A percentile compares a stretch with the other conserved stretches of the same genome.
Evolutionary conservation across 2,888 invertebrate species (phyloP).

Genomic region (Heliconius charithonia): DNA sequence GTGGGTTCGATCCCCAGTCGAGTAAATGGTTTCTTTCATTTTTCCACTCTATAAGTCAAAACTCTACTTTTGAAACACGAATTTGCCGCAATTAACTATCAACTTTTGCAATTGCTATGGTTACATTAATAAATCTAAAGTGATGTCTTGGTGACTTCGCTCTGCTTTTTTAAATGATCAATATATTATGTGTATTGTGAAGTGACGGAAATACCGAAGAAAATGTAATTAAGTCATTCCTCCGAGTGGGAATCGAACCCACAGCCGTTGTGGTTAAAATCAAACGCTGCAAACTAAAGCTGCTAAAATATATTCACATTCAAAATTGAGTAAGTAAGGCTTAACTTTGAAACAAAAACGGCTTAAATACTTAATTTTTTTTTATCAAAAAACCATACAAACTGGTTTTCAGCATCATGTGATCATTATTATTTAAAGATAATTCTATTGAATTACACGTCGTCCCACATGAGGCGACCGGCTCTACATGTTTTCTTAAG

Average conservation of each 20-base stretch:
- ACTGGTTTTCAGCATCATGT: neutral
- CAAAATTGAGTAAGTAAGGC: neutral
- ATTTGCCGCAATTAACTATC: too few species aligned
- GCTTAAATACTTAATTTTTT: neutral
- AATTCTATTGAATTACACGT: constrained; percentile 3
- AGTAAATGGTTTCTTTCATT: neutral
- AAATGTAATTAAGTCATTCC: neutral
- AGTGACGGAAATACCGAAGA: neutral
- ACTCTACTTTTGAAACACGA: too few species aligned
- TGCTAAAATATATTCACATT: neutral
- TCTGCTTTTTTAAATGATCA: too few species aligned
- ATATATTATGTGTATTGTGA: neutral
- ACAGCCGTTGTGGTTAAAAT: neutral
- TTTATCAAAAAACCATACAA: neutral
- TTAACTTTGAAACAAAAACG: neutral
- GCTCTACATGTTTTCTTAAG: constrained; percentile 8
- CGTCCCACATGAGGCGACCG: constrained; percentile 9
- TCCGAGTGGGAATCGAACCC: neutral
- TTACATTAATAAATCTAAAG: too few species aligned
- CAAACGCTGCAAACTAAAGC: neutral
- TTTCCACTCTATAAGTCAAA: neutral
- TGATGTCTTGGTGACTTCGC: too few species aligned
- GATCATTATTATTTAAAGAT: neutral
- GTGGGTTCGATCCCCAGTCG: neutral
- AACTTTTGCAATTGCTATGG: too few species aligned